A percentile compares a stretch with the other conserved stretches of the same genome.
Conservation (phyloP, 2,797 vertebrate species). For the Gadopsis marmoratus region DNA sequence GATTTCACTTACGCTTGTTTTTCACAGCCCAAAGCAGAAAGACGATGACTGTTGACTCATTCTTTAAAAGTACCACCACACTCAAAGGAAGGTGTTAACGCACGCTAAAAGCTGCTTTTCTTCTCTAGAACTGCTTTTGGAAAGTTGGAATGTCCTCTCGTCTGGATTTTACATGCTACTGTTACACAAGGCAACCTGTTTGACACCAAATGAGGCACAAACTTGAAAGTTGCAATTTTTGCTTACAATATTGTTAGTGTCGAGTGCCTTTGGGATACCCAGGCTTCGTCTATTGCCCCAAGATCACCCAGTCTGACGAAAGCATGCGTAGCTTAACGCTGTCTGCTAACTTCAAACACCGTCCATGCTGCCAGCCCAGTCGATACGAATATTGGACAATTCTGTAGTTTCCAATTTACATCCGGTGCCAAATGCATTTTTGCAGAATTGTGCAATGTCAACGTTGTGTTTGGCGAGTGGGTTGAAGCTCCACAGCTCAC, state of each 20-base stretch:
- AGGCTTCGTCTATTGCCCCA: background rate
- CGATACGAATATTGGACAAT: conserved; percentile 33
- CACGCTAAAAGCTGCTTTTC: background rate
- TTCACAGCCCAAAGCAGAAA: conserved; percentile 6
- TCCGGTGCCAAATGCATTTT: background rate
- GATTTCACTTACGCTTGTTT: conserved; percentile 24
- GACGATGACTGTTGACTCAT: background rate
- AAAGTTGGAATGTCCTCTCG: conserved; percentile 13
- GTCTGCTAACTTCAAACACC: background rate
- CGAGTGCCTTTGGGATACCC: conserved; percentile 9
- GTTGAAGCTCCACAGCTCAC: conserved; percentile 20
- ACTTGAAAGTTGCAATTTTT: conserved; percentile 13
- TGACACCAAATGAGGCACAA: conserved; percentile 13
- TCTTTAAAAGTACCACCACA: background rate
- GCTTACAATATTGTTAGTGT: background rate
- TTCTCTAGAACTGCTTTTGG: background rate
- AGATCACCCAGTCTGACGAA: background rate
- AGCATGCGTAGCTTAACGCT: background rate
- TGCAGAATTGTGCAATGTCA: conserved; percentile 40
- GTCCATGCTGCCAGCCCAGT: conserved; percentile 41
- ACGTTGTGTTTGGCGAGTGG: conserved; percentile 42
- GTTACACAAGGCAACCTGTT: background rate
- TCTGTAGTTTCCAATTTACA: conserved; percentile 13
- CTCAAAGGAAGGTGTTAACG: conserved; percentile 16
- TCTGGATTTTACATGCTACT: background rate